phyloP scores from a whole-genome alignment of 2,797 vertebrate species.

The Sebastiscus albofasciatus region DNA sequence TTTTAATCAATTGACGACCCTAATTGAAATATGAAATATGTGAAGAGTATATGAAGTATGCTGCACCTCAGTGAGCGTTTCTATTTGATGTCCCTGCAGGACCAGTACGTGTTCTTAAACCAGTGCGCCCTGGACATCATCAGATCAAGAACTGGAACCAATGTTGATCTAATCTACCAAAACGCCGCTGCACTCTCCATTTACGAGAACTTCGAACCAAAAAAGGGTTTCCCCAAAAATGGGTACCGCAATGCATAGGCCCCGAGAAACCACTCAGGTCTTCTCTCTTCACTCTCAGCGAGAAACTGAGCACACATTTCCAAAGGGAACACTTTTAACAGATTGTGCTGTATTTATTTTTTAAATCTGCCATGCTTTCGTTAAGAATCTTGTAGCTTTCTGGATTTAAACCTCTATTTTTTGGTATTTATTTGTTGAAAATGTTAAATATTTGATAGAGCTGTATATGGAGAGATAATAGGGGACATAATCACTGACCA shows the following conservation, averaged over 20 bases:
- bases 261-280: background rate
- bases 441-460: slow-evolving; percentile 24
- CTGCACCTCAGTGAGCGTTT: background rate
- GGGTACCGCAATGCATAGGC: slow-evolving; percentile 31
- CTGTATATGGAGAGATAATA: background rate
- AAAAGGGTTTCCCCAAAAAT: slow-evolving; percentile 33
- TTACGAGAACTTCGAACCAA: slow-evolving; percentile 88
- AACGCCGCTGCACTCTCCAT: slow-evolving; percentile 89
- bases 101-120: slow-evolving; percentile 96
- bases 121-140: slow-evolving; percentile 95
- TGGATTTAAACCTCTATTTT: slow-evolving; percentile 28
- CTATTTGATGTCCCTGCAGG: slow-evolving; percentile 77
- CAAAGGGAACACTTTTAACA: slow-evolving; percentile 38
- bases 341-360: slow-evolving; percentile 49
- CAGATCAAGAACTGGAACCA: slow-evolving; percentile 89
- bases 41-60: background rate
- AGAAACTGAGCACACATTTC: slow-evolving; percentile 10
- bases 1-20: too few species aligned
- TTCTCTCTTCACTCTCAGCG: background rate
- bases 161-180: slow-evolving; percentile 93
- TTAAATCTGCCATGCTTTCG: slow-evolving; percentile 16
- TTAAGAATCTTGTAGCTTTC: background rate
- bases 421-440: slow-evolving; percentile 60
- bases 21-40: background rate
- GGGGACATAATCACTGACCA: slow-evolving; percentile 22